phyloP scores from a whole-genome alignment of 2,888 invertebrate genomes.

The Monoplex corrugatus region DNA sequence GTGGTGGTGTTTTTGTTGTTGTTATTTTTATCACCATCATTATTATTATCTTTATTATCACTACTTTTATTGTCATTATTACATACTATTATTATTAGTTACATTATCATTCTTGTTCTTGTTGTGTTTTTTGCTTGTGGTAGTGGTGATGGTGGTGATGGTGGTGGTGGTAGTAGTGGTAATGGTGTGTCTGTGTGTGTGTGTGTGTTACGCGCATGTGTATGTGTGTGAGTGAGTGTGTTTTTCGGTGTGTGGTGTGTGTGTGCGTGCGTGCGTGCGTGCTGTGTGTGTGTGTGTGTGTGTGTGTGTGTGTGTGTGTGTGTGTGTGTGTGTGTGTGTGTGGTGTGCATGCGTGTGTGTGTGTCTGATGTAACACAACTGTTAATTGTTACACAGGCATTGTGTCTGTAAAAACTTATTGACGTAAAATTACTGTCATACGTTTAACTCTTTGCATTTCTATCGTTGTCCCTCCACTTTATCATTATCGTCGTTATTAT shows the following conservation, averaged over 20 bases:
- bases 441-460: not conserved
- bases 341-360: not conserved
- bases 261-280: not conserved
- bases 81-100: no score
- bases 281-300: not conserved
- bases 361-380: not conserved
- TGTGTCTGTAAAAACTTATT: not conserved
- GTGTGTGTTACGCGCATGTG: no score
- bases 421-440: not conserved
- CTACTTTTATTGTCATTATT: no score
- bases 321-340: not conserved
- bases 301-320: not conserved
- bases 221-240: no score
- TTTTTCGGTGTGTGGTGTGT: not conserved
- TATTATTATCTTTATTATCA: no score
- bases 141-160: no score
- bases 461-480: not conserved
- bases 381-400: not conserved
- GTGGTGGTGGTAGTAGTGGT: not conserved
- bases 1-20: no score
- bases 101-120: no score
- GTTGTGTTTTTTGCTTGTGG: no score
- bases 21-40: no score
- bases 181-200: not conserved
- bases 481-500: not conserved